phyloP scores from a whole-genome alignment of 2,888 invertebrate genomes.

The Synergus itoensis region DNA sequence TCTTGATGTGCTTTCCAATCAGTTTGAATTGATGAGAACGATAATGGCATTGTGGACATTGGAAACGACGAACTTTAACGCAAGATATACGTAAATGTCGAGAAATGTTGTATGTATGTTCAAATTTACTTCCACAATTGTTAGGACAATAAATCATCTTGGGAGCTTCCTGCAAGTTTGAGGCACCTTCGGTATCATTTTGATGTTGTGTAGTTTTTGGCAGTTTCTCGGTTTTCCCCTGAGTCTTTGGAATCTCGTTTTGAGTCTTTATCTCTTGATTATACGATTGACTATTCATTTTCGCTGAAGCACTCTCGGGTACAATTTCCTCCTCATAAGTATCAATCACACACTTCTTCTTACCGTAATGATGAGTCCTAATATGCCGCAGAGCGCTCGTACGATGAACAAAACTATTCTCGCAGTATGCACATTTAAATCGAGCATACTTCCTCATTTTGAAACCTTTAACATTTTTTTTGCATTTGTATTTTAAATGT shows the following conservation, averaged over 20 bases:
- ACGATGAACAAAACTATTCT: constrained; percentile 59
- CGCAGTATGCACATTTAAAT: constrained; percentile 75
- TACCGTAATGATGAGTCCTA: neutral
- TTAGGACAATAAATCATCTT: constrained; percentile 12
- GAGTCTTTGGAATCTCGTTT: neutral
- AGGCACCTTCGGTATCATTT: neutral
- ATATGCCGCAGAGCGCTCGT: constrained; percentile 9
- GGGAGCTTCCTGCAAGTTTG: neutral
- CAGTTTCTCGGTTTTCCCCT: neutral
- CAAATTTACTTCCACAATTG: constrained; percentile 19
- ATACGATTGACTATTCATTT: neutral
- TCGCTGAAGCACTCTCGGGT: neutral
- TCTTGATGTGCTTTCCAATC: constrained; percentile 17
- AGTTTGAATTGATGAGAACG: neutral
- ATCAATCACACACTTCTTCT: neutral
- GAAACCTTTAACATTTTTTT: neutral
- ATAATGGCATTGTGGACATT: constrained; percentile 22
- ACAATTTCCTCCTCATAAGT: constrained; percentile 13
- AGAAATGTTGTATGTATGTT: neutral
- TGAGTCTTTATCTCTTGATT: neutral
- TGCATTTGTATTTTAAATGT: neutral
- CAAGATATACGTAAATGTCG: constrained; percentile 22
- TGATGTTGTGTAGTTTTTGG: neutral
- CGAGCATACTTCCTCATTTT: constrained; percentile 42
- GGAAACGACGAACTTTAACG: constrained; percentile 8